These are phyloP conservation scores for Agrotis ipsilon DNA, from an alignment of 2,888 invertebrate genomes.

Conservation along the genomic window DNA sequence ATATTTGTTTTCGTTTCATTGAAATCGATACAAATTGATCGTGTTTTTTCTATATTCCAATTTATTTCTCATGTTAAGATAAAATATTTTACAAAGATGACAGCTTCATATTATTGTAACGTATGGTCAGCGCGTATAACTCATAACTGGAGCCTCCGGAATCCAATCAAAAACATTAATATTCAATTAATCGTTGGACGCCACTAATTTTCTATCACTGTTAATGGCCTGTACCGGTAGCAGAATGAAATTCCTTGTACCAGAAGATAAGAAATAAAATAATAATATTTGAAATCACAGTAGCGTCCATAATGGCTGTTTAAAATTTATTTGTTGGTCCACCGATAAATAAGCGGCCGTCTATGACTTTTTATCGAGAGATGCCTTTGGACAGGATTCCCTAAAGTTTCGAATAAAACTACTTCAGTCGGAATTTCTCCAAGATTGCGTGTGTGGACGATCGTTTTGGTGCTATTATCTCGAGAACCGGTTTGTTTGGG, in stretches of 20 bases:
- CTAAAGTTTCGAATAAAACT: slow-evolving; percentile 66
- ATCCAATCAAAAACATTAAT: slow-evolving; percentile 58
- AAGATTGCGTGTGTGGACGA: slow-evolving; percentile 65
- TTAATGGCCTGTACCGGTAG: slow-evolving; percentile 63
- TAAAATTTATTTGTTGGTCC: slow-evolving; percentile 62
- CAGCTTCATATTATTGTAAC: slow-evolving; percentile 43
- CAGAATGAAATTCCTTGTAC: slow-evolving; percentile 56
- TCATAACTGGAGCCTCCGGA: slow-evolving; percentile 45
- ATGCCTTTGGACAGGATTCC: slow-evolving; percentile 63
- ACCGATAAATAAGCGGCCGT: slow-evolving; percentile 60
- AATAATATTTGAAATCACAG: slow-evolving; percentile 62
- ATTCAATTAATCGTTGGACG: slow-evolving; percentile 59
- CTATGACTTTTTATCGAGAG: slow-evolving; percentile 67
- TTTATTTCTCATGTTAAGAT: slow-evolving; percentile 15
- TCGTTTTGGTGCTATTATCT: slow-evolving; percentile 83
- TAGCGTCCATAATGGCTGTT: slow-evolving; percentile 58
- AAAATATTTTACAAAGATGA: slow-evolving; percentile 34
- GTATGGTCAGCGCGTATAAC: slow-evolving; percentile 21
- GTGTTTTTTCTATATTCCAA: not conserved
- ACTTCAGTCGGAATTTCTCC: slow-evolving; percentile 64
- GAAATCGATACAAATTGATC: slow-evolving; percentile 23
- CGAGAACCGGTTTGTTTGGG: slow-evolving; percentile 85
- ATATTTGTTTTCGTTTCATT: slow-evolving; percentile 21
- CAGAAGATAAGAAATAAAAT: slow-evolving; percentile 57
- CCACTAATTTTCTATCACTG: slow-evolving; percentile 63